Evolutionary conservation across 2,797 vertebrate genomes (phyloP), one percentile per base, ranked within the genome.

Genomic region (Adelosebastes latens): DNA sequence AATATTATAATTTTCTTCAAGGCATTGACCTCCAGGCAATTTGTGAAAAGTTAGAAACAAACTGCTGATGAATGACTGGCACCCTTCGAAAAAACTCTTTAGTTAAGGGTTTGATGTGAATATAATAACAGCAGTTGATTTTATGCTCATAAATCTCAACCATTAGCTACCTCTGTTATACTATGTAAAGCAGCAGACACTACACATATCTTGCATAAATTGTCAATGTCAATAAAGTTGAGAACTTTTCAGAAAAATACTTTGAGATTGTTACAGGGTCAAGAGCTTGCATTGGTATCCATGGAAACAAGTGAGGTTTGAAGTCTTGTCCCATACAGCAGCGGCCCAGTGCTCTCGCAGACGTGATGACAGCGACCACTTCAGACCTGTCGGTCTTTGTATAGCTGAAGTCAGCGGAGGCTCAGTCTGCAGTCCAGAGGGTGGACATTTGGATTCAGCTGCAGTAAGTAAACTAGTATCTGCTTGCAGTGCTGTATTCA

Each of bases 261-360:
- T 69, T 34, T 16, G 36, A 52, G 25, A 34, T 31, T 18, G 39
- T 32, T 55, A 31, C 24, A 64, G 25, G 62, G 55, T 72, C 31
- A 60, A 34, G 18, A 52, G 25, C 16, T 18, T 71, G 46, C 46
- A 36, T 70, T 52, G 1, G 25, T 67, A 62, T 56, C 75, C 62
- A 72, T 72, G 56, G 66, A 58, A 81, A 78, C 66, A 18, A 76
- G 29, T 4, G 5, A 58, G 8, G n/a, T 46, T 55, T 56, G 20
- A 66, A 36, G 42, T 31, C 39, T 36, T 53, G 14, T 66, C 14
- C 36, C 24, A 24, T 36, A 22, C 60, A 71, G 31, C 60, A 22
- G 24, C 1, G 0, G 3, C 27, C 42, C 9, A 10, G 31, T 24
- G 16, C 13, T 53, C 31, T 61, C 7, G 12, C 39, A 61, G 11